Evolutionary conservation across 1,140 invertebrate species (phyloP).

Genomic region (Drosophila bocki): DNA sequence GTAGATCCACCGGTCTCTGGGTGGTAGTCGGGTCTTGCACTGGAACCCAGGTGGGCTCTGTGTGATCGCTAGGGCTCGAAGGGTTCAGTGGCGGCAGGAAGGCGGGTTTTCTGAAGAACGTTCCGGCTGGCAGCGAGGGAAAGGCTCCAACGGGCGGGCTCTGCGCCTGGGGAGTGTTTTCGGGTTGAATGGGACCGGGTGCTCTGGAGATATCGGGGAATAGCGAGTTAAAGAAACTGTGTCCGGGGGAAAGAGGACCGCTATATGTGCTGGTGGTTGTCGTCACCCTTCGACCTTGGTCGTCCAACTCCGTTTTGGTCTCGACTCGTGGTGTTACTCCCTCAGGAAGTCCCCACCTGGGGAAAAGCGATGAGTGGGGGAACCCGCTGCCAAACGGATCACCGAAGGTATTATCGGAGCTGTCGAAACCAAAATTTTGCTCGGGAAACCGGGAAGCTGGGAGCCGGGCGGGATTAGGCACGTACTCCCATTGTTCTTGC

Average conservation of each 20-base stretch:
- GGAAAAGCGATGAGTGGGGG: neutral
- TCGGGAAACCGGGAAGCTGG: neutral
- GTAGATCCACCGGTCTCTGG: neutral
- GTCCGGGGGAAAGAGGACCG: neutral
- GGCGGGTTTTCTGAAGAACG: neutral
- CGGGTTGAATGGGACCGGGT: constrained; percentile 7
- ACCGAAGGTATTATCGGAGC: neutral
- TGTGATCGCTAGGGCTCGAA: neutral
- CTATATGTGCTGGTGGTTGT: constrained; percentile 36
- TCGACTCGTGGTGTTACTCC: constrained; percentile 46
- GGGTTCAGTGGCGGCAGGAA: neutral
- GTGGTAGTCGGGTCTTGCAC: constrained; percentile 21
- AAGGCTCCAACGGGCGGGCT: neutral
- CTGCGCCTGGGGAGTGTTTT: neutral
- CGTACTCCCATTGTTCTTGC: constrained; percentile 53
- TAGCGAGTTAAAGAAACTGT: constrained; percentile 4
- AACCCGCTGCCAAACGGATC: constrained; percentile 26
- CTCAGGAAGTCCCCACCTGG: constrained; percentile 33
- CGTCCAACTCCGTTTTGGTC: constrained; percentile 57
- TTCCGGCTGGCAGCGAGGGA: neutral
- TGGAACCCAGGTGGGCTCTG: constrained; percentile 1
- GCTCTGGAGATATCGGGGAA: constrained; percentile 17
- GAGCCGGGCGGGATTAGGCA: constrained; percentile 12
- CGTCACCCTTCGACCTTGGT: constrained; percentile 51
- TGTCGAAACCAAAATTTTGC: neutral